Base-by-base conservation (phyloP, 2,113 vertebrate genomes). In the Arenaria interpres region DNA sequence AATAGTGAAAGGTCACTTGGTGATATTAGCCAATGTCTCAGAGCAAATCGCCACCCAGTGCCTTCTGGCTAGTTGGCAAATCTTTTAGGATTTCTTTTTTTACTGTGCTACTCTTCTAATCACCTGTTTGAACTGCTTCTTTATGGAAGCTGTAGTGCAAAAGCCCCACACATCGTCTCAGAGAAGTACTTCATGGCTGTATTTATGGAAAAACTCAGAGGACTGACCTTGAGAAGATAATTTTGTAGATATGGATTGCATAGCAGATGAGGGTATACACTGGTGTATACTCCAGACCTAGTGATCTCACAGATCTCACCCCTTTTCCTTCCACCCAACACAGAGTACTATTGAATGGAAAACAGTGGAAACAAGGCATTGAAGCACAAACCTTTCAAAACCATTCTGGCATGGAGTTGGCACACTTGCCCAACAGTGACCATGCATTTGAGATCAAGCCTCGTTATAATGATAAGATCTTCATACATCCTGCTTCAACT, bases 1-100 rank as follows among this genome's bases (percentile, higher is more conserved):
- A 79, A 43, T 30, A 92, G 74, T 81, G 79, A 89, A 96, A 97
- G 94, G 95, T 95, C 93, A 85, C 41, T 76, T 76, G 39, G 72
- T 60, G 46, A 48, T 96, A 83, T 76, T 92, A 96, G 75, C 86
- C 93, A 96, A 85, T 59, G 77, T 56, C 43, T 50, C 37, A 78
- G 92, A 54, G 62, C 56, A 92, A 92, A 85, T 93, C 64, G 78
- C 56, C 81, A 94, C 67, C 56, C 69, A 74, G 41, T 51, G 13
- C 37, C 43, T 86, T 90, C 69, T 68, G 72, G 25, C 2, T 69
- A 45, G 27, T 9, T 75, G 37, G 23, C 16, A 81, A 68, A 63
- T 46, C 3, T 63, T 71, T 37, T 6, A 66, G 37, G 23, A 3
- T 53, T 37, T 13, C 35, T 63, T 21, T 59, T 68, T 68, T 14